phyloP scores from a whole-genome alignment of 2,888 invertebrate genomes.

The Drosophila antonietae region DNA sequence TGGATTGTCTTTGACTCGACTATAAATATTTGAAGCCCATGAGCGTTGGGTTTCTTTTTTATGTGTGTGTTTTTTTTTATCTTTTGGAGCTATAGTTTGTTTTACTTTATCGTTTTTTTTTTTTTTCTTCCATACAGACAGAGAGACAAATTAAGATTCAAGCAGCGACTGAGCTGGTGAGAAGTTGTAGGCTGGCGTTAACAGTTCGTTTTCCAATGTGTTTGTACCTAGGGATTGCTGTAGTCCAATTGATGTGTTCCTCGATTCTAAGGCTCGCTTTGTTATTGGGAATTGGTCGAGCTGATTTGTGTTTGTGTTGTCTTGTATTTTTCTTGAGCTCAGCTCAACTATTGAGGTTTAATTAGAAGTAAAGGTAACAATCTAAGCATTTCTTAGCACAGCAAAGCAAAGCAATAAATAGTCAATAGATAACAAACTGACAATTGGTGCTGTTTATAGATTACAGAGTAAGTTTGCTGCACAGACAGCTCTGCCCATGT shows the following conservation, averaged over 20 bases:
- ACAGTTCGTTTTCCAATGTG: conserved; percentile 52
- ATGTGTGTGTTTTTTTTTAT: not conserved
- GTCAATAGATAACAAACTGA: conserved; percentile 20
- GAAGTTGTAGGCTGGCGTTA: conserved; percentile 73
- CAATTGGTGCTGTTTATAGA: conserved; percentile 1
- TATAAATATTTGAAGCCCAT: conserved; percentile 65
- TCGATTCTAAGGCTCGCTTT: conserved; percentile 34
- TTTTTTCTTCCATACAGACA: not conserved
- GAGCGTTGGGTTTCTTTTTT: conserved; percentile 42
- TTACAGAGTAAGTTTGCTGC: not conserved
- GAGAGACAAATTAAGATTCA: conserved; percentile 57
- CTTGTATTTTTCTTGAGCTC: conserved; percentile 24
- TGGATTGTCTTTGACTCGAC: conserved; percentile 64
- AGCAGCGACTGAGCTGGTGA: conserved; percentile 44
- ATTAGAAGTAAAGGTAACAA: conserved; percentile 35
- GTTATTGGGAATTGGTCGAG: conserved; percentile 31
- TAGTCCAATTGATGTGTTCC: conserved; percentile 19
- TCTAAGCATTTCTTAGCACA: conserved; percentile 42
- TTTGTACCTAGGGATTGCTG: conserved; percentile 31
- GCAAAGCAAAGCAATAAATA: conserved; percentile 38
- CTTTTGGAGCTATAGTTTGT: conserved; percentile 47
- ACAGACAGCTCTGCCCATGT: not conserved
- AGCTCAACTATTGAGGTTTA: conserved; percentile 39
- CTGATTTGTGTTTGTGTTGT: conserved; percentile 34
- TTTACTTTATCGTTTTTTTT: conserved; percentile 7